Evolutionary conservation across 2,113 vertebrate genomes (phyloP), one percentile per base, ranked within the genome.

Genomic region (Cyphomyrus discorhynchus): DNA sequence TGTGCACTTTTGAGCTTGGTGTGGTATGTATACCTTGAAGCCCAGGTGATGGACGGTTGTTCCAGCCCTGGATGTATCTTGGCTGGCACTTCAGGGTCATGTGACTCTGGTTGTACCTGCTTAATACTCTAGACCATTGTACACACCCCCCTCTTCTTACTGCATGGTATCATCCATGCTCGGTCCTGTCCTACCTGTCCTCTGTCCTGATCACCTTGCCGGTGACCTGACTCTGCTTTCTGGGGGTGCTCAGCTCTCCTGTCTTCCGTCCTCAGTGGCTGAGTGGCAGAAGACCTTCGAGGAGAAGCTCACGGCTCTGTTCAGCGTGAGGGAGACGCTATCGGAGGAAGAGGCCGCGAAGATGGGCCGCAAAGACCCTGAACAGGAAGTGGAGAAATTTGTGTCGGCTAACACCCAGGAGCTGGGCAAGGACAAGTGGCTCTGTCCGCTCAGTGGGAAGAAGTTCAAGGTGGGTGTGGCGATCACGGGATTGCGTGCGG

Each of bases 351-450:
- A 98, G 77, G 97, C 97, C 0, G 90, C 83, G 11, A 98, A 98
- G 90, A 98, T 98, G 96, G 98, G 98, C 3, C 96, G 97, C 42
- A 98, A 98, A 91, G 97, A 98, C 90, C 97, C 97, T 0, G 97
- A 97, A 84, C 97, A 98, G 89, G 98, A 98, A 92, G 96, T 98
- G 93, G 97, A 98, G 92, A 98, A 98, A 92, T 98, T 98, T 94
- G 96, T 98, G 58, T 96, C 95, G 5, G 96, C 97, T 5, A 98
- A 98, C 94, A 98, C 97, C 0, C 98, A 98, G 92, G 98, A 98
- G 93, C 95, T 98, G 93, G 97, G 97, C 91, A 98, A 98, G 93
- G 98, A 98, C 95, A 98, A 98, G 91, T 98, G 98, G 98, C 96
- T 98, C 0, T 98, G 98, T 77, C 98, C 98, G 0, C 96, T 98